These are phyloP conservation scores for Monarcha castaneiventris DNA, from an alignment of 2,113 vertebrate species.

Conservation along the genomic window DNA sequence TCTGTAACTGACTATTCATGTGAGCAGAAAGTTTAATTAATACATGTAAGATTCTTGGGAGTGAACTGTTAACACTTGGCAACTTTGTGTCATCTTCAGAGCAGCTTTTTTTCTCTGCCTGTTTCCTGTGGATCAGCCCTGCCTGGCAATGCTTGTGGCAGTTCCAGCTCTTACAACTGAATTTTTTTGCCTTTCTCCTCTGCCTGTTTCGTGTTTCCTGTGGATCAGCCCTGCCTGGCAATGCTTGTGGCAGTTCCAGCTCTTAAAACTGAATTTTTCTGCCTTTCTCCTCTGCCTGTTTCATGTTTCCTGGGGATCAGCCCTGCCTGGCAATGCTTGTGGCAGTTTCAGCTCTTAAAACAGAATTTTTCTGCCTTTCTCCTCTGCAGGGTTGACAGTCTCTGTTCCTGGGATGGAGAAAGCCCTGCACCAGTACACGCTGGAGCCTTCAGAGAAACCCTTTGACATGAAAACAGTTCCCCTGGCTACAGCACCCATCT, in stretches of 20 bases:
- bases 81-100: background rate
- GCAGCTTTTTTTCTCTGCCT: background rate
- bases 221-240: background rate
- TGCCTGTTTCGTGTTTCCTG: background rate
- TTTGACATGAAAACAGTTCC: constrained; percentile 95
- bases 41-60: rapidly evolving
- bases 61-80: rapidly evolving
- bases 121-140: background rate
- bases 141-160: background rate
- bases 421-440: constrained; percentile 91
- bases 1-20: rapidly evolving
- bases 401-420: constrained; percentile 95
- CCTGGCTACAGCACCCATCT: constrained; percentile 82
- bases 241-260: background rate
- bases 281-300: too few relatives aligned
- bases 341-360: background rate
- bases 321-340: background rate
- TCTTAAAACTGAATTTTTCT: background rate
- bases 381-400: constrained; percentile 82
- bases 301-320: background rate
- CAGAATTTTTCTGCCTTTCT: background rate
- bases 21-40: background rate
- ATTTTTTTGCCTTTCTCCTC: background rate
- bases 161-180: background rate
- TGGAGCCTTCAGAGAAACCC: constrained; percentile 92